Evolutionary conservation across 2,888 invertebrate species (phyloP).

Genomic region (Chironomus riparius): DNA sequence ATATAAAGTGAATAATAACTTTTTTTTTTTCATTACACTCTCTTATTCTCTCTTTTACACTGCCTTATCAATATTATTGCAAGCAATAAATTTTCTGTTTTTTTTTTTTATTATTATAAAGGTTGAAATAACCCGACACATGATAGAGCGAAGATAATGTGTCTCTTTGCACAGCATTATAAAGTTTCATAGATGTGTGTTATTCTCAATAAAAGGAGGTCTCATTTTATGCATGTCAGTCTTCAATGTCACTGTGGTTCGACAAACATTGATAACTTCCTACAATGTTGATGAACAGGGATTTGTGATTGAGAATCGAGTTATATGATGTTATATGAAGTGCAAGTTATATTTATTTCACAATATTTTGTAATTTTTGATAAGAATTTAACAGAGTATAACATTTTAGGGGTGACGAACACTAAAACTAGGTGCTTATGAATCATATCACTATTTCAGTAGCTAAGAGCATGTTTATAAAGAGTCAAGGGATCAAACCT

Average conservation of each 20-base stretch:
- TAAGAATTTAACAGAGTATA: no score
- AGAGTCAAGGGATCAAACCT: no score
- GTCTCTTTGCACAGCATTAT: background rate
- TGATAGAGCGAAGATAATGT: background rate
- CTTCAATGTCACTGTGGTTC: background rate
- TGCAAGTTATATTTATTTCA: no score
- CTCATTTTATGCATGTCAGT: background rate
- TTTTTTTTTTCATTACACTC: background rate
- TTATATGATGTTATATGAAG: no score
- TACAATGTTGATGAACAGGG: background rate
- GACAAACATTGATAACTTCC: constrained; percentile 1
- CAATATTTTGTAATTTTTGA: no score
- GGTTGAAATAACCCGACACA: background rate
- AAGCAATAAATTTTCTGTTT: constrained; percentile 8
- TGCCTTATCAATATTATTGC: background rate
- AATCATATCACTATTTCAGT: no score
- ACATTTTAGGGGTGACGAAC: no score
- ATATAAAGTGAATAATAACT: background rate
- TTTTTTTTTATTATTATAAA: background rate
- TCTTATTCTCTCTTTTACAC: background rate
- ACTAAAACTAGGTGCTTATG: no score
- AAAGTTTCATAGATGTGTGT: background rate
- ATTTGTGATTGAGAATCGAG: no score
- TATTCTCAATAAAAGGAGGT: background rate
- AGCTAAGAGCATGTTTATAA: no score